Evolutionary conservation across 37 sponge, comb jelly and placozoan genomes (phyloP).

Genomic region (Oscarella lobularis): DNA sequence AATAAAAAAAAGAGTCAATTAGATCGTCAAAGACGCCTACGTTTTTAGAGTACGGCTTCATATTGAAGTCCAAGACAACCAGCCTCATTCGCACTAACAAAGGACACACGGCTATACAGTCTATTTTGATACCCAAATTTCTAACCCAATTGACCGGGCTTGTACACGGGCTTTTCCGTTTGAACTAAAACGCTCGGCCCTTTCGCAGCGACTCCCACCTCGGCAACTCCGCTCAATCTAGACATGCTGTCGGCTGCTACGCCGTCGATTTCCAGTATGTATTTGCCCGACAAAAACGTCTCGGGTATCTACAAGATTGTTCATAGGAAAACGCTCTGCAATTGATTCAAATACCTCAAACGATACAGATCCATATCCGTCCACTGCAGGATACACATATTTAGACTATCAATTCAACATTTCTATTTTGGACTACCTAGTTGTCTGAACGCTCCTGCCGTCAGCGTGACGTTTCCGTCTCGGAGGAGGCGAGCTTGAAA

Average conservation of each 20-base stretch:
- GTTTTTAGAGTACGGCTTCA: background rate
- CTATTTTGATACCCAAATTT: background rate
- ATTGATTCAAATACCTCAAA: too few relatives aligned
- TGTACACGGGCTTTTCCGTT: background rate
- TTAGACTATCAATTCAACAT: too few relatives aligned
- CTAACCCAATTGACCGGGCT: background rate
- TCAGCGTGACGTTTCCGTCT: too few relatives aligned
- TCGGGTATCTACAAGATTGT: slow-evolving; percentile 2
- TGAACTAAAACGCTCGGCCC: background rate
- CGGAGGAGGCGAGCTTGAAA: too few relatives aligned
- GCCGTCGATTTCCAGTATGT: background rate
- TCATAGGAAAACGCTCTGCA: too few relatives aligned
- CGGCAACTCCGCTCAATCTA: background rate
- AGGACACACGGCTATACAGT: background rate
- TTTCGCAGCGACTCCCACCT: background rate
- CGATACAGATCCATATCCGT: too few relatives aligned
- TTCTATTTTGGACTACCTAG: too few relatives aligned
- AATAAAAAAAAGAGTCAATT: too few relatives aligned
- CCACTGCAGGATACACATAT: too few relatives aligned
- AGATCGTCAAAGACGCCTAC: background rate
- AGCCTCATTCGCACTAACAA: background rate
- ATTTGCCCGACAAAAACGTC: background rate
- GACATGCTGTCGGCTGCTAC: background rate
- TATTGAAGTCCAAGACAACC: background rate
- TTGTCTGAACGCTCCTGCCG: too few relatives aligned